phyloP scores from a whole-genome alignment of 37 sponge, comb jelly and placozoan species.

The Spongia lamella region DNA sequence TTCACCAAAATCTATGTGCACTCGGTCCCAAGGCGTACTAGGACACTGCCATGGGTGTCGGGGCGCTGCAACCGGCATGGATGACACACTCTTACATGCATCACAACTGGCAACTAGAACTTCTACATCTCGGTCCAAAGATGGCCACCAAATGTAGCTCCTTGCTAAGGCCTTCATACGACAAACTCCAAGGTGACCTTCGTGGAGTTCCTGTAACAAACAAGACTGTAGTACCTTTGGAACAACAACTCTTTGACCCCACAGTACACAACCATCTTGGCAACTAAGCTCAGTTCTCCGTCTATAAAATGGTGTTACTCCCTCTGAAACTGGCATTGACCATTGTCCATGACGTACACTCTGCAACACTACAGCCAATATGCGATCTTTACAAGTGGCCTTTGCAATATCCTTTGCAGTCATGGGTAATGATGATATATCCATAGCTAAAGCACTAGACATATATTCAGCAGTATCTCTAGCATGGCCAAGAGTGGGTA shows the following conservation, averaged over 20 bases:
- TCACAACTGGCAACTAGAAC: too few relatives aligned
- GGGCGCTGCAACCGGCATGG: not conserved
- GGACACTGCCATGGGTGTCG: not conserved
- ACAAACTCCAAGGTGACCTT: too few relatives aligned
- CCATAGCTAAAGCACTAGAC: too few relatives aligned
- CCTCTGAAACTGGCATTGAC: not conserved
- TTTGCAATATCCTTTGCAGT: too few relatives aligned
- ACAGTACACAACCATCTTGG: not conserved
- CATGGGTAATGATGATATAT: too few relatives aligned
- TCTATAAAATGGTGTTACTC: not conserved
- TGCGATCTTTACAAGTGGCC: not conserved
- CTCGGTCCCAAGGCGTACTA: conserved; percentile 8
- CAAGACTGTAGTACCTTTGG: not conserved
- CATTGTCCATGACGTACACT: conserved; percentile 5
- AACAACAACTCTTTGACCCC: not conserved
- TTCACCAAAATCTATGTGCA: conserved; percentile 4
- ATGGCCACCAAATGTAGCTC: too few relatives aligned
- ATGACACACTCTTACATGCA: too few relatives aligned
- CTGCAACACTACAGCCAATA: not conserved
- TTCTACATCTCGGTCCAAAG: too few relatives aligned
- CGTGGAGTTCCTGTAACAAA: too few relatives aligned
- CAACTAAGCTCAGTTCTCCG: not conserved
- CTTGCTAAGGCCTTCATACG: too few relatives aligned
- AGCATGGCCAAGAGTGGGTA: too few relatives aligned
- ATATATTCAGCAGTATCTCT: too few relatives aligned